Conservation (phyloP, 2,113 vertebrate genomes). For the Azemiops feae region DNA sequence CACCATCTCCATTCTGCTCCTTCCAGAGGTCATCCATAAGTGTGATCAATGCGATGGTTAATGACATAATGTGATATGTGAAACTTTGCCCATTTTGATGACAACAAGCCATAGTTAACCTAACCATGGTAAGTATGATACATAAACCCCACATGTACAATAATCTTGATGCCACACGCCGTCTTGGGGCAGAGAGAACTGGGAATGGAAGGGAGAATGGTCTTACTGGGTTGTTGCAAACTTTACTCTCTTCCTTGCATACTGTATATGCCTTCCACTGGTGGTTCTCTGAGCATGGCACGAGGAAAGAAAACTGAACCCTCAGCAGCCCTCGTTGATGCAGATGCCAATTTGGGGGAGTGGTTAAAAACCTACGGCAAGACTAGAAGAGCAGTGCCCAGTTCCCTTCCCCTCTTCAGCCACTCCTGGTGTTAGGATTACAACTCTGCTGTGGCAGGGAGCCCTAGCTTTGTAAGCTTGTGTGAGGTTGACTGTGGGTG, state of each 20-base stretch:
- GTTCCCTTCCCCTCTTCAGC: not conserved
- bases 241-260: slow-evolving; percentile 51
- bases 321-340: slow-evolving; percentile 80
- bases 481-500: not conserved
- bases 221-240: not conserved
- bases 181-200: not conserved
- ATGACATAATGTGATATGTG: too few species aligned
- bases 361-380: slow-evolving; percentile 88
- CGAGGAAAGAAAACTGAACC: slow-evolving; percentile 83
- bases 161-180: too few species aligned
- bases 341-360: slow-evolving; percentile 87
- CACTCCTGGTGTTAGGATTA: not conserved
- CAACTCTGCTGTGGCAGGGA: not conserved
- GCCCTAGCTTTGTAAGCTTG: not conserved
- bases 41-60: too few species aligned
- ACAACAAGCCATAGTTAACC: too few species aligned
- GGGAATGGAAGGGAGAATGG: not conserved
- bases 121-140: too few species aligned
- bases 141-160: too few species aligned
- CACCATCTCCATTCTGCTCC: too few species aligned
- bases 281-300: slow-evolving; percentile 80
- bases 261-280: slow-evolving; percentile 76
- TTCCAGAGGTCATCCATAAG: too few species aligned
- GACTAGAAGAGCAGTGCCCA: slow-evolving; percentile 66
- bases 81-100: too few species aligned